Evolutionary conservation across 2,888 invertebrate species (phyloP), one percentile per base, ranked within the genome.

Genomic region (Strigamia transsilvanica): DNA sequence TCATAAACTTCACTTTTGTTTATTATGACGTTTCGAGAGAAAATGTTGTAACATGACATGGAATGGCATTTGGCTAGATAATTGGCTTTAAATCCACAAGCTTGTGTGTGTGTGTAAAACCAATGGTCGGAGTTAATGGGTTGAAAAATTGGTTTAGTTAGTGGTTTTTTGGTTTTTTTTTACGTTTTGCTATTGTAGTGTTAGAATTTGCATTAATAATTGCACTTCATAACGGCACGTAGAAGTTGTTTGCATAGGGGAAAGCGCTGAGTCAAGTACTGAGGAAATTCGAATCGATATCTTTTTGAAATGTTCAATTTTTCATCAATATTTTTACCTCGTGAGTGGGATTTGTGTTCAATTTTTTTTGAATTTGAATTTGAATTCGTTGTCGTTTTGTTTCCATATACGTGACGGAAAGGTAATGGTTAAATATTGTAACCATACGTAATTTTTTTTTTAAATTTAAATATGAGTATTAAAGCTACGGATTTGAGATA

Each of bases 1-100:
- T 73, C 73, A 73, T 73, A 73, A 73, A 73, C 73, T 73, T 73
- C 73, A 73, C 73, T 73, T 73, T 73, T 73, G 73, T 73, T 73
- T 73, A 73, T 73, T 73, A 73, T 73, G 73, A 73, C 32, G 32
- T n/a, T 73, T 73, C 32, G 23, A 27, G 73, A 27, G 73, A 32
- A 73, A 73, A 73, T 32, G 27, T 13, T 73, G 73, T 73, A 73
- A 73, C 32, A 66, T 66, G 66, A 66, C 66, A 73, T 73, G 73
- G 73, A 32, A 32, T 73, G 32, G 73, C 73, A 15, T 73, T 32
- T 73, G 61, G 73, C 32, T 73, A n/a, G 73, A 73, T 73, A 73
- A 73, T 73, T 73, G 73, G 73, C 73, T 73, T 23, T 32, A 73
- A 73, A 73, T 73, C 73, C 73, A 73, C 73, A 32, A 32, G 27